phyloP scores from a whole-genome alignment of 2,113 vertebrate genomes.

The Thymallus thymallus region DNA sequence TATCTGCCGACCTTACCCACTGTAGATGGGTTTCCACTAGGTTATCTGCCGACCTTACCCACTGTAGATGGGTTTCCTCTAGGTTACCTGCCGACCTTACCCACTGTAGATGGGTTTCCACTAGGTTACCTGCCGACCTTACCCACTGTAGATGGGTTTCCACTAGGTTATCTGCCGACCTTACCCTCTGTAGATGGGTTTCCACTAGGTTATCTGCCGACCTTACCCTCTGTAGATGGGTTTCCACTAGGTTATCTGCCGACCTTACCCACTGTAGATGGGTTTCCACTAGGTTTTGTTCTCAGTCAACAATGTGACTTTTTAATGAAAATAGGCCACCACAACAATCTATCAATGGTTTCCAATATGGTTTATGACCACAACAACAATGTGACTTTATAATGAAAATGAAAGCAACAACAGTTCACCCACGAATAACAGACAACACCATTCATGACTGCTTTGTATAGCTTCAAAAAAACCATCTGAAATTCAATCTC shows the following conservation, averaged over 20 bases:
- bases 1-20: too few species aligned
- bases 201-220: too few species aligned
- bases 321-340: too few species aligned
- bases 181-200: neutral
- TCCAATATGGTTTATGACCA: neutral
- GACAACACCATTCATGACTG: constrained; percentile 40
- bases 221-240: neutral
- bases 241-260: neutral
- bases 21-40: neutral
- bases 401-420: constrained; percentile 39
- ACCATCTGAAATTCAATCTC: constrained; percentile 69
- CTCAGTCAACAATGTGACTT: too few species aligned
- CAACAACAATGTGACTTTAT: constrained; percentile 26
- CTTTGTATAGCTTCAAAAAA: constrained; percentile 51
- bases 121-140: too few species aligned
- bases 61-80: neutral
- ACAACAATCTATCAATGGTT: too few species aligned
- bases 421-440: constrained; percentile 56
- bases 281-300: neutral
- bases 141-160: neutral
- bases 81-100: too few species aligned
- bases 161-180: too few species aligned
- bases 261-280: neutral
- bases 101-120: neutral
- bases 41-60: too few species aligned